Evolutionary conservation across 2,888 invertebrate species (phyloP).

Genomic region (Rotaria sp.): DNA sequence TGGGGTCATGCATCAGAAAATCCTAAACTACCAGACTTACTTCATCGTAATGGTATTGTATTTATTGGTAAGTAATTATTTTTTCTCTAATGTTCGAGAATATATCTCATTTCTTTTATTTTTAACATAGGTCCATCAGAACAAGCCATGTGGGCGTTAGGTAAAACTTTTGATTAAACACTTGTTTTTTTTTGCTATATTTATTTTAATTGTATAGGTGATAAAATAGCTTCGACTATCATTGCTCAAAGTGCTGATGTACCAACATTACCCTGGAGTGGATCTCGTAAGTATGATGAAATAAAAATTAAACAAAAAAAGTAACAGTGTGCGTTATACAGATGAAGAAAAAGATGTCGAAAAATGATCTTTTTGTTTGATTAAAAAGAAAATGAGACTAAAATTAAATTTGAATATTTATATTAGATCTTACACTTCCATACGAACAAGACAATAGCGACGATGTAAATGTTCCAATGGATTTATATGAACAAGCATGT

Average conservation of each 20-base stretch:
- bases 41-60: constrained; percentile 79
- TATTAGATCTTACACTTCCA: constrained; percentile 70
- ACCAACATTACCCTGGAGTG: constrained; percentile 96
- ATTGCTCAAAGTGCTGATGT: constrained; percentile 96
- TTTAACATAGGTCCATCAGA: constrained; percentile 65
- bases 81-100: not conserved
- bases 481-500: constrained; percentile 82
- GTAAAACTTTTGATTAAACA: constrained; percentile 51
- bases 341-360: too few species aligned
- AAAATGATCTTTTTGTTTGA: too few species aligned
- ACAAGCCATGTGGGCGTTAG: constrained; percentile 90
- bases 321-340: too few species aligned
- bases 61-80: constrained; percentile 63
- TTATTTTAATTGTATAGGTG: constrained; percentile 51
- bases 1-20: constrained; percentile 99
- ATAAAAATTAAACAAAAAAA: not conserved
- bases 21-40: constrained; percentile 86
- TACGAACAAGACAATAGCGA: constrained; percentile 61
- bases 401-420: not conserved
- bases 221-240: constrained; percentile 96
- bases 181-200: not conserved
- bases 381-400: too few species aligned
- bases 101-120: not conserved
- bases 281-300: constrained; percentile 55
- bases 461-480: constrained; percentile 74